Percentiles rank a stretch among this genome's conserved stretches.
These are phyloP conservation scores for Alouatta caraya DNA, from an alignment of 2,797 vertebrate species.

Conservation along the genomic window DNA sequence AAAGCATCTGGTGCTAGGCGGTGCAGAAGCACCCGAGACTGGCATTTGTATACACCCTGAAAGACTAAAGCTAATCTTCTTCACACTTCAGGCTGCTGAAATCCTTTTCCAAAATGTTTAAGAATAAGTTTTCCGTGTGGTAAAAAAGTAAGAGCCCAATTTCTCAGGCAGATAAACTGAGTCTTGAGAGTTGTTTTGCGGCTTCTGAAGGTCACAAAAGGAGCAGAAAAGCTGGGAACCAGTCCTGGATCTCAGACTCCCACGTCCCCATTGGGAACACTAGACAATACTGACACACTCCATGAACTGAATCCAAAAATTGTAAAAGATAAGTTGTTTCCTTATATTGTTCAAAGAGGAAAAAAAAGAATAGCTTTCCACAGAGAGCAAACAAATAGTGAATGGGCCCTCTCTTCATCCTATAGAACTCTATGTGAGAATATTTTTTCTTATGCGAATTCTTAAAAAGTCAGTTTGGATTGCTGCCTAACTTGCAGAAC, in stretches of 20 bases:
- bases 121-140: neutral
- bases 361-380: constrained; percentile 78
- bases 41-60: no score
- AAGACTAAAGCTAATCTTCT: neutral
- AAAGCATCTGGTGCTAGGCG: neutral
- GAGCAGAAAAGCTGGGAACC: constrained; percentile 73
- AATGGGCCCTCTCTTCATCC: constrained; percentile 70
- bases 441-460: constrained; percentile 71
- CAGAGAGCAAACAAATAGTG: constrained; percentile 71
- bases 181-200: neutral
- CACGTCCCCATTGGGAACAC: constrained; percentile 72
- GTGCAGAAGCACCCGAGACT: neutral
- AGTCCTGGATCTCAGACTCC: constrained; percentile 71
- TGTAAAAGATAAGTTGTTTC: constrained; percentile 61
- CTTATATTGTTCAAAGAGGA: constrained; percentile 57
- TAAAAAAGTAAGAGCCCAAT: neutral
- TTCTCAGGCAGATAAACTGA: constrained; percentile 66
- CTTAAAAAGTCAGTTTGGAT: constrained; percentile 68
- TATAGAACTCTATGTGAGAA: constrained; percentile 75
- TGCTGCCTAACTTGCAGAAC: constrained; percentile 56
- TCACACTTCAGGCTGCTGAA: neutral
- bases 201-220: constrained; percentile 64
- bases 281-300: constrained; percentile 79
- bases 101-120: neutral
- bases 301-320: constrained; percentile 71